Evolutionary conservation across 2,888 invertebrate genomes (phyloP), one percentile per base, ranked within the genome.

Genomic region (Melipona bicolor): DNA sequence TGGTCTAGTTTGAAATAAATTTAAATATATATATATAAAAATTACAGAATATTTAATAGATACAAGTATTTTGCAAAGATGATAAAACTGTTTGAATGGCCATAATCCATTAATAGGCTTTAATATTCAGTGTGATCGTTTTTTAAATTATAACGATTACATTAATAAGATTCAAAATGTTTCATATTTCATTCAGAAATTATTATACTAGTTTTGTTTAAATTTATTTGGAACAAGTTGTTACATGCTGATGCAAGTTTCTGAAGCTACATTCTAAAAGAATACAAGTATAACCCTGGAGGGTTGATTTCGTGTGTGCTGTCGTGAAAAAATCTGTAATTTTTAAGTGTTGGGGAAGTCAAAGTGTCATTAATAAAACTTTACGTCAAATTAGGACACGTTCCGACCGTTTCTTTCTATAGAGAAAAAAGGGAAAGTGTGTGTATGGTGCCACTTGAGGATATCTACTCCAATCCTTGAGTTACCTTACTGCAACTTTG

Each of bases 401-500:
- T 69, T 83, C 70, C 68, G 68, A 32, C 54, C 62, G 52, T 79
- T 79, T 79, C 76, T 83, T 87, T 71, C 77, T 61, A 69, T 75
- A 21, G 32, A 75, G 81, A 81, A 81, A 85, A 72, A 83, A 87
- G 77, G 70, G 77, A 67, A 84, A 81, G 83, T 73, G 80, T 82
- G 87, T 85, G 83, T 79, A 75, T 80, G 70, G 61, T n/a, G 77
- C 62, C 80, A 87, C 87, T 87, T 81, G 83, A 85, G 83, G 64
- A 85, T 87, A 83, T 83, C 80, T 82, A 43, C 43, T 43, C 65
- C 72, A 77, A 86, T 82, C 79, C 86, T 77, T 79, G 87, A 78
- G 81, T 89, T 84, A 87, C 88, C 84, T 86, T 84, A 72, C 83
- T 80, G 78, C 72, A 77, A 76, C 80, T 62, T 81, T 62, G 84